phyloP scores from a whole-genome alignment of 2,797 vertebrate genomes.

The Lutjanus campechanus region DNA sequence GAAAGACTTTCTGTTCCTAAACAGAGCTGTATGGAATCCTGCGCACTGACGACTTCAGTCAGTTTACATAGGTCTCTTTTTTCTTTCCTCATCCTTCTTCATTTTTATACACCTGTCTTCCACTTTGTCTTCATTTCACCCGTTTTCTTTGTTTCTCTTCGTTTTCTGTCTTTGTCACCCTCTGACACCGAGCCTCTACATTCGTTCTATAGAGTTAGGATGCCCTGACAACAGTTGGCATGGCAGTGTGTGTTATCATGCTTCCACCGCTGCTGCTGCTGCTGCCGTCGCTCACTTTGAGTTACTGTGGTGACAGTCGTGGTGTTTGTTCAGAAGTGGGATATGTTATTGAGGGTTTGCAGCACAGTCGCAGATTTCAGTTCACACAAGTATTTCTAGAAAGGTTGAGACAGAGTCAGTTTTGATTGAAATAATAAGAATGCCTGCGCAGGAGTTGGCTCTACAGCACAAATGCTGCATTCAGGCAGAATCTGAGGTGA shows the following conservation, averaged over 20 bases:
- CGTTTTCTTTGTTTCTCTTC: background rate
- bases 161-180: background rate
- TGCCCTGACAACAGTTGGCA: slow-evolving; percentile 45
- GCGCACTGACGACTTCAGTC: background rate
- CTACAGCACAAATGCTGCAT: no score
- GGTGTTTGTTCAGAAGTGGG: slow-evolving; percentile 13
- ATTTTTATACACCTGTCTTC: background rate
- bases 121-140: background rate
- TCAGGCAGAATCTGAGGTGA: no score
- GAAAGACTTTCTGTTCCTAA: background rate
- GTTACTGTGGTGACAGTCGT: slow-evolving; percentile 6
- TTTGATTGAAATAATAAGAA: background rate
- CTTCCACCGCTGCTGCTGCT: background rate
- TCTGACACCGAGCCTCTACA: background rate
- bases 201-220: background rate
- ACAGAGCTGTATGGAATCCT: background rate
- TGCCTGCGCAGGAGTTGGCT: background rate
- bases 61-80: background rate
- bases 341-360: background rate
- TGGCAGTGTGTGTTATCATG: background rate
- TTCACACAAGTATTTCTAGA: background rate
- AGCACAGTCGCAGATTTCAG: background rate
- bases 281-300: slow-evolving; percentile 29
- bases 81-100: background rate
- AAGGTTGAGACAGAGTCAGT: background rate